Percentiles rank a stretch among this genome's conserved stretches.
Evolutionary conservation across 2,888 invertebrate species (phyloP).

Genomic region (Sphaerophoria rueppellii): DNA sequence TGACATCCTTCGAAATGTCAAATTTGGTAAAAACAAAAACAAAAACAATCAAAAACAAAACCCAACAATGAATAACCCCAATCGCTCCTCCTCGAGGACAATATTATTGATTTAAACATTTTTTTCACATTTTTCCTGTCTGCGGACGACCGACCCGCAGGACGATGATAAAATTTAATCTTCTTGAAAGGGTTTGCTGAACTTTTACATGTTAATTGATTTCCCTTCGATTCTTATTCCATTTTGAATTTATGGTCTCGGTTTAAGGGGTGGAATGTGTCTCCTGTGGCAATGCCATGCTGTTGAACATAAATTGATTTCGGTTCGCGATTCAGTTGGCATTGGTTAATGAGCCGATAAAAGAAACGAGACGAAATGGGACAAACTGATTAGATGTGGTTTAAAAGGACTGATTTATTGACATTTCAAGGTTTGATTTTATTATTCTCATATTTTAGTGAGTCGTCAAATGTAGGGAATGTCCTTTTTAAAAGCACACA

Average conservation of each 20-base stretch:
- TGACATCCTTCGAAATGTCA: no score
- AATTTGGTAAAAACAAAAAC: no score
- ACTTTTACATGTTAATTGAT: not conserved
- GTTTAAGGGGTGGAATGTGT: not conserved
- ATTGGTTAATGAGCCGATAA: not conserved
- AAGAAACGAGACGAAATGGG: not conserved
- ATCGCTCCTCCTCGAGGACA: no score
- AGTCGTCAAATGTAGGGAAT: no score
- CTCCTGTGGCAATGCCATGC: not conserved
- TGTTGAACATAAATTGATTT: conserved; percentile 5
- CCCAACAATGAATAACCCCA: no score
- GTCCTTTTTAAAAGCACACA: not conserved
- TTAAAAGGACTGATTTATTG: not conserved
- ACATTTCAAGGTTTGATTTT: not conserved
- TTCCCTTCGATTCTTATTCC: not conserved
- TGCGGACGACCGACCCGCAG: no score
- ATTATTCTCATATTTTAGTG: no score
- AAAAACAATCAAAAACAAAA: no score
- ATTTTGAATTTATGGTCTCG: not conserved
- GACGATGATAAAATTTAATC: not conserved
- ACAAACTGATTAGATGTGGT: not conserved
- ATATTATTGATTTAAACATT: no score
- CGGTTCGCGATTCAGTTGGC: not conserved
- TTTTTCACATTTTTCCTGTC: no score
- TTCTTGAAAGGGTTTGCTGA: not conserved